Conservation (phyloP, 2,797 vertebrate species). For the Pseudomugil gertrudae region DNA sequence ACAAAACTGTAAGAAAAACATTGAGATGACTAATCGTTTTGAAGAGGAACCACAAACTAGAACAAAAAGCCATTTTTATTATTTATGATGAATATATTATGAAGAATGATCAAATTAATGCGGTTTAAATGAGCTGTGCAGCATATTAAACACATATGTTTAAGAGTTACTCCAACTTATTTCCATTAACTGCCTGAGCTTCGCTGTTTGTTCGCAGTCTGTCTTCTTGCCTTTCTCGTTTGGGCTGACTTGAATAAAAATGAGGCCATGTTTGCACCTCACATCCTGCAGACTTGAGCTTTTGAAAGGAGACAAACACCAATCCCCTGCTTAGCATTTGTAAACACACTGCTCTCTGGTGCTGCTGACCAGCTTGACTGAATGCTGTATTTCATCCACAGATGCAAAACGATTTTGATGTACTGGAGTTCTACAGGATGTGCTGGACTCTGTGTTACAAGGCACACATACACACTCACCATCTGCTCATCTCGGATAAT, state of each 20-base stretch:
- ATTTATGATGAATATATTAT: too few relatives aligned
- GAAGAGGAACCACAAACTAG: constrained; percentile 13
- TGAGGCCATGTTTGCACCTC: constrained; percentile 65
- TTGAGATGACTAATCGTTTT: constrained; percentile 31
- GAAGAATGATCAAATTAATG: neutral
- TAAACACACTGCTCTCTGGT: constrained; percentile 49
- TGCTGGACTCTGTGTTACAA: constrained; percentile 95
- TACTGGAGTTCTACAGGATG: constrained; percentile 93
- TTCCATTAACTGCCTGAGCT: constrained; percentile 44
- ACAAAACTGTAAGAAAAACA: constrained; percentile 5
- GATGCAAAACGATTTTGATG: constrained; percentile 91
- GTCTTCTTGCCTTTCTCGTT: constrained; percentile 61
- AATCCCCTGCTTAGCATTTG: constrained; percentile 54
- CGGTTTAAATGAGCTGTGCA: constrained; percentile 1
- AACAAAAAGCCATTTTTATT: neutral
- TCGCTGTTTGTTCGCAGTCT: constrained; percentile 45
- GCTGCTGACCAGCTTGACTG: constrained; percentile 20
- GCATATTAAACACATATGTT: neutral
- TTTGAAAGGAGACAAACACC: constrained; percentile 57
- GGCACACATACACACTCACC: constrained; percentile 86
- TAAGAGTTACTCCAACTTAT: constrained; percentile 19
- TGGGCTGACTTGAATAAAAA: constrained; percentile 75
- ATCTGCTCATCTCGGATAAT: constrained; percentile 86
- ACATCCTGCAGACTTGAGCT: constrained; percentile 54
- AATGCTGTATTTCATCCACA: constrained; percentile 58